Evolutionary conservation across 2,797 vertebrate species (phyloP).

Genomic region (Ptychobarbus kaznakovi): DNA sequence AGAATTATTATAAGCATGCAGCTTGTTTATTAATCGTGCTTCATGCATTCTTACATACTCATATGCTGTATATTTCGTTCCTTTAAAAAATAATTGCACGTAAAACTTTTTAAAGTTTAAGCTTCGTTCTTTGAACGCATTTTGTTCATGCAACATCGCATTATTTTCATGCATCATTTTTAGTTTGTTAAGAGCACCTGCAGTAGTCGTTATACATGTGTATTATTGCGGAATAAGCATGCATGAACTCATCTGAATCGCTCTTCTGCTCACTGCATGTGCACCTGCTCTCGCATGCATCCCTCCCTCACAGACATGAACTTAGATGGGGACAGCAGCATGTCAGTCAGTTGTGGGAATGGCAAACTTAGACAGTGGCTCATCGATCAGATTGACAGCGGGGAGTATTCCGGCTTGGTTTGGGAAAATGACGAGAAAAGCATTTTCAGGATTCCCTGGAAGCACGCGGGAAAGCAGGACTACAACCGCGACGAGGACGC

Average conservation of each 20-base stretch:
- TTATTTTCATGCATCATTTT: background rate
- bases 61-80: background rate
- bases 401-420: constrained; percentile 89
- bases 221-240: constrained; percentile 19
- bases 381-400: constrained; percentile 97
- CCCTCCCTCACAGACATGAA: constrained; percentile 75
- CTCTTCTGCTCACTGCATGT: constrained; percentile 42
- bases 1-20: background rate
- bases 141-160: background rate
- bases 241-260: constrained; percentile 7
- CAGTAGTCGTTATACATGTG: background rate
- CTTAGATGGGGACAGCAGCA: constrained; percentile 83
- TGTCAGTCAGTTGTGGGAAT: constrained; percentile 92
- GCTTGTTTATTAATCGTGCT: background rate
- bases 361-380: constrained; percentile 99
- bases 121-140: background rate
- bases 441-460: constrained; percentile 98
- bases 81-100: background rate
- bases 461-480: constrained; percentile 97
- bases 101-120: background rate
- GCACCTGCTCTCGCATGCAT: constrained; percentile 61
- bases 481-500: constrained; percentile 98
- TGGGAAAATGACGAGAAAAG: constrained; percentile 96
- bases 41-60: background rate
- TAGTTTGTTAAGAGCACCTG: background rate